These are phyloP conservation scores for Coenobita brevimanus DNA, from an alignment of 1,140 invertebrate species.

Conservation along the genomic window DNA sequence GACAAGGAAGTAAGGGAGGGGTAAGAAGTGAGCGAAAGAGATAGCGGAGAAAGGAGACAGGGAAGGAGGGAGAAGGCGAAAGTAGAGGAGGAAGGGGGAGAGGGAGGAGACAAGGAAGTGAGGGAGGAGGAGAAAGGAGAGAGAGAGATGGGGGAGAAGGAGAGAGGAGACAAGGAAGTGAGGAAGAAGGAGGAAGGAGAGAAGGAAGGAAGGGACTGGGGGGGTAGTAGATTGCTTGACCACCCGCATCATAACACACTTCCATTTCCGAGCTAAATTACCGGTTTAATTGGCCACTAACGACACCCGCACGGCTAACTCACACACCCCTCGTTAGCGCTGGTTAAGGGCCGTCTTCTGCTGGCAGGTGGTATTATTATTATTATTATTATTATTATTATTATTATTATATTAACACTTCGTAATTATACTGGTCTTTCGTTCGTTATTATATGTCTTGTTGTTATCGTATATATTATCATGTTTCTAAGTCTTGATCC, in stretches of 20 bases:
- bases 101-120: neutral
- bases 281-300: constrained; percentile 37
- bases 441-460: too few relatives aligned
- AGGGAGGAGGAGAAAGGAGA: neutral
- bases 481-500: too few relatives aligned
- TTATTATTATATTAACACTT: too few relatives aligned
- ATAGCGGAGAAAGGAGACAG: neutral
- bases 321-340: neutral
- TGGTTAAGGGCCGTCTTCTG: too few relatives aligned
- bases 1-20: neutral
- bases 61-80: neutral
- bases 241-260: constrained; percentile 32
- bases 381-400: too few relatives aligned
- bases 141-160: neutral
- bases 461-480: too few relatives aligned
- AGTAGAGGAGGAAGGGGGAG: neutral
- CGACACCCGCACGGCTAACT: constrained; percentile 7
- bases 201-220: neutral
- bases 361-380: too few relatives aligned
- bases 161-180: neutral
- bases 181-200: neutral
- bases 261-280: constrained; percentile 45
- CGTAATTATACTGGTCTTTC: too few relatives aligned
- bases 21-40: neutral
- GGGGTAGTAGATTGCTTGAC: constrained; percentile 18